phyloP scores from a whole-genome alignment of 2,888 invertebrate species.

The Limenitis camilla region DNA sequence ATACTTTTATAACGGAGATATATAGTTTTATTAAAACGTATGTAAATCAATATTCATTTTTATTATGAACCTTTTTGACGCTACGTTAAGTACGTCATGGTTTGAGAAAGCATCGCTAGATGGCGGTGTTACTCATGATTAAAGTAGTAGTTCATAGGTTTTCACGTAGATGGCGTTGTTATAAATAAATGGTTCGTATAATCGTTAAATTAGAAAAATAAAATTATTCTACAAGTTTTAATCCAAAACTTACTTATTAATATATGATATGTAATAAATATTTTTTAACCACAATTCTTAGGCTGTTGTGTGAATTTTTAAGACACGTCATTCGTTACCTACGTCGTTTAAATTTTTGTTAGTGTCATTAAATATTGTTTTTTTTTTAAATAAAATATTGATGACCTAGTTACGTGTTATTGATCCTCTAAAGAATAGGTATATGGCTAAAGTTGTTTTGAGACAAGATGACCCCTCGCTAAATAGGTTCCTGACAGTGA shows the following conservation, averaged over 20 bases:
- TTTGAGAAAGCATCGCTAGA: conserved; percentile 10
- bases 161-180: conserved; percentile 15
- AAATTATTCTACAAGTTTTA: no score
- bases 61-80: no score
- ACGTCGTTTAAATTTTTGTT: not conserved
- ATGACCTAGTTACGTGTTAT: not conserved
- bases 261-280: not conserved
- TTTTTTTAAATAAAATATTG: conserved; percentile 3
- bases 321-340: no score
- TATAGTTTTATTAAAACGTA: no score
- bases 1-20: no score
- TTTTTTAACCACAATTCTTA: no score
- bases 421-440: not conserved
- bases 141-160: conserved; percentile 5
- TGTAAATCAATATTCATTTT: no score
- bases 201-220: no score
- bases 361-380: not conserved
- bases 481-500: conserved; percentile 61
- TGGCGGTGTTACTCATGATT: conserved; percentile 12
- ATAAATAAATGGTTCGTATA: not conserved
- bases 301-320: no score
- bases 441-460: conserved; percentile 23
- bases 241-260: not conserved
- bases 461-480: conserved; percentile 37
- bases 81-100: no score